phyloP scores from a whole-genome alignment of 2,888 invertebrate genomes.

The Sesamia inferens region DNA sequence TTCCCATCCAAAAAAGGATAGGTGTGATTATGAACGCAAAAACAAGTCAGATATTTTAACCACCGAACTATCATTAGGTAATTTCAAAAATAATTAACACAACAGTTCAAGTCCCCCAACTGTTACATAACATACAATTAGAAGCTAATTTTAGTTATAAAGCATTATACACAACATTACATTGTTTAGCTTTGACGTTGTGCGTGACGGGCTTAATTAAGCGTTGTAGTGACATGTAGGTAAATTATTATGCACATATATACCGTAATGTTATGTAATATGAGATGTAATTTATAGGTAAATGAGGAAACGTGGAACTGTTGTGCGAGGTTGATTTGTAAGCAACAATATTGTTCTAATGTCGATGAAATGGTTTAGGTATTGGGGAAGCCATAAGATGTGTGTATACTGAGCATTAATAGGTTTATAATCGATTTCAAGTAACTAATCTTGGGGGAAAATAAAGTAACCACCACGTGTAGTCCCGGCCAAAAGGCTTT shows the following conservation, averaged over 20 bases:
- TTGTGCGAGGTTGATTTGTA: neutral
- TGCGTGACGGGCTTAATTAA: slow-evolving; percentile 60
- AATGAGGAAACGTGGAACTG: neutral
- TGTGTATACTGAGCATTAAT: neutral
- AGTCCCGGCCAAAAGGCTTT: too few relatives aligned
- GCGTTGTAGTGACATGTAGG: slow-evolving; percentile 31
- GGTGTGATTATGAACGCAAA: too few relatives aligned
- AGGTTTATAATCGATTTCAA: too few relatives aligned
- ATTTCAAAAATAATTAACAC: slow-evolving; percentile 1
- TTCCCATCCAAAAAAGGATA: too few relatives aligned
- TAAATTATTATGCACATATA: slow-evolving; percentile 33
- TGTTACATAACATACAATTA: slow-evolving; percentile 18
- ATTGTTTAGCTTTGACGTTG: slow-evolving; percentile 60
- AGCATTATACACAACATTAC: slow-evolving; percentile 45
- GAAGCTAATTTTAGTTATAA: slow-evolving; percentile 58
- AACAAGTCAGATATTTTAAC: neutral
- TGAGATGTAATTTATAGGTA: slow-evolving; percentile 12
- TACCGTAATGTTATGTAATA: slow-evolving; percentile 3
- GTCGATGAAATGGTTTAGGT: neutral
- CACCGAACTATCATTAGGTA: neutral
- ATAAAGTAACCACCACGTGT: too few relatives aligned
- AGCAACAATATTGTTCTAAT: neutral
- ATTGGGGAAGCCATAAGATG: too few relatives aligned
- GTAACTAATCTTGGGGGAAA: too few relatives aligned
- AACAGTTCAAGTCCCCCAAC: slow-evolving; percentile 8